These are phyloP conservation scores for Neogale vison DNA, from an alignment of 2,113 vertebrate species.

Conservation along the genomic window DNA sequence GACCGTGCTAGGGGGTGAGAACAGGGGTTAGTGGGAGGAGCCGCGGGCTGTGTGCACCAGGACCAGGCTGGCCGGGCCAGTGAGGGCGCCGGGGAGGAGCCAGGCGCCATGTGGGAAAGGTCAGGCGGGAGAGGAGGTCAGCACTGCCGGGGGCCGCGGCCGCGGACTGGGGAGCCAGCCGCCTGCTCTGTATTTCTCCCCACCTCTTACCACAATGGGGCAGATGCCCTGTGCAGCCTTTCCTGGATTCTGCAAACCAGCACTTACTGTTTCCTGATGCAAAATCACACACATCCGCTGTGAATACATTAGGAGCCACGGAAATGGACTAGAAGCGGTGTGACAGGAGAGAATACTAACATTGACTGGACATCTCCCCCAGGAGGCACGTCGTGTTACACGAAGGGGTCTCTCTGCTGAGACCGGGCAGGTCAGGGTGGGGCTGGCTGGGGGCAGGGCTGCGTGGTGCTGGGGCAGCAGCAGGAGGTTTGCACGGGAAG, in stretches of 20 bases:
- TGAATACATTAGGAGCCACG: neutral
- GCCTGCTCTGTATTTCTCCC: rapidly evolving
- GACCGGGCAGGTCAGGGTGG: rapidly evolving
- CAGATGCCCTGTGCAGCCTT: neutral
- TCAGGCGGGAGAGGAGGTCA: rapidly evolving
- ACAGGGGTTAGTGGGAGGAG: neutral
- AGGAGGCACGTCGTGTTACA: rapidly evolving
- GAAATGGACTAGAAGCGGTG: rapidly evolving
- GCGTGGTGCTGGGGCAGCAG: neutral
- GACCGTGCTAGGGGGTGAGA: neutral
- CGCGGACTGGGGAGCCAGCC: rapidly evolving
- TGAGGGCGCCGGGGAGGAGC: rapidly evolving
- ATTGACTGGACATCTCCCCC: neutral
- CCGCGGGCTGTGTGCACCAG: rapidly evolving
- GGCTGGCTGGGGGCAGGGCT: neutral
- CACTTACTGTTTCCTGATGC: neutral
- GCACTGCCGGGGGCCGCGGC: rapidly evolving
- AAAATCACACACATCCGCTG: neutral
- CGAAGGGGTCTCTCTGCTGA: neutral
- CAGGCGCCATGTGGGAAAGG: rapidly evolving
- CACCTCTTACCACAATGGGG: no score
- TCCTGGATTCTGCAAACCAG: neutral
- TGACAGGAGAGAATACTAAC: neutral
- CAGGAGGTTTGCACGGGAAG: rapidly evolving
- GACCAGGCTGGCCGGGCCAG: rapidly evolving